These are phyloP conservation scores for Hippoglossus hippoglossus DNA, from an alignment of 2,797 vertebrate species.

Conservation along the genomic window DNA sequence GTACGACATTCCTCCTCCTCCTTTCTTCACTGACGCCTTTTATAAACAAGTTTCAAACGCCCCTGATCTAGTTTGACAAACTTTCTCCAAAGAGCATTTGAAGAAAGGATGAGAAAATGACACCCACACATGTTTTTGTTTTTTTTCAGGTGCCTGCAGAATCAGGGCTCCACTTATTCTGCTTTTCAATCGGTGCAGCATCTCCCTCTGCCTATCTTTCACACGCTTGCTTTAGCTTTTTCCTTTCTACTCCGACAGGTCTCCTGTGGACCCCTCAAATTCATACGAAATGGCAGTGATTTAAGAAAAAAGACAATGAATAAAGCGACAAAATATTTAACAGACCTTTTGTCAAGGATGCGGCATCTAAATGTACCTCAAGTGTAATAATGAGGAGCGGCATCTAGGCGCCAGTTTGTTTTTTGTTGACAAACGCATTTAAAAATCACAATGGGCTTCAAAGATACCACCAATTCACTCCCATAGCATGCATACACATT, in stretches of 20 bases:
- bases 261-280: constrained; percentile 80
- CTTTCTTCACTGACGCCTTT: constrained; percentile 78
- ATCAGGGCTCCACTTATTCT: constrained; percentile 71
- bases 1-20: constrained; percentile 80
- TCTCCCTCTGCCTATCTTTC: constrained; percentile 35
- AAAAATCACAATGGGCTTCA: constrained; percentile 2
- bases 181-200: constrained; percentile 75
- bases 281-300: constrained; percentile 76
- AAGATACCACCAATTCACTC: constrained; percentile 24
- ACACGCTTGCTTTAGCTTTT: constrained; percentile 40
- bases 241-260: constrained; percentile 71
- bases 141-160: constrained; percentile 54
- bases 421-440: constrained; percentile 18
- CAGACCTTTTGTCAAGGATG: constrained; percentile 59
- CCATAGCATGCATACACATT: not conserved
- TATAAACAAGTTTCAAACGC: constrained; percentile 85
- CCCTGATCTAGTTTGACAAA: constrained; percentile 88
- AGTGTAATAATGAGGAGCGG: constrained; percentile 52
- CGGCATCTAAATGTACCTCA: constrained; percentile 46
- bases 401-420: constrained; percentile 18
- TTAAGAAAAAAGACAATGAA: constrained; percentile 59
- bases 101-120: constrained; percentile 82
- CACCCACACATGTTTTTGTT: constrained; percentile 74
- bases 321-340: constrained; percentile 57
- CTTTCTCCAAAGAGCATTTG: constrained; percentile 87